A percentile compares a stretch with the other conserved stretches of the same genome.
Evolutionary conservation across 2,113 vertebrate genomes (phyloP).

Genomic region (Chlorodrepanis virens): DNA sequence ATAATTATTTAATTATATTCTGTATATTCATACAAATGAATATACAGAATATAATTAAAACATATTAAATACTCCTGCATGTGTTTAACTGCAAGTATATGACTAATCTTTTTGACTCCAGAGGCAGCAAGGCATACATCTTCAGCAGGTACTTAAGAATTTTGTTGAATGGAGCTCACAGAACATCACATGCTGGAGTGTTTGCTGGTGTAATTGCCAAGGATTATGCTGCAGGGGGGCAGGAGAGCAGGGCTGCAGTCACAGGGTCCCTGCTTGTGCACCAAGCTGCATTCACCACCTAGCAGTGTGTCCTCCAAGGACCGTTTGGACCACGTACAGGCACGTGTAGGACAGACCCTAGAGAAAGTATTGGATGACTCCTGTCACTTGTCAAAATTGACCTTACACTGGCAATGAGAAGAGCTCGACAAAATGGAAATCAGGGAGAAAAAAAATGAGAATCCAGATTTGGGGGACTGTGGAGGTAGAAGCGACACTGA

Average conservation of each 20-base stretch:
- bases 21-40: constrained; percentile 3
- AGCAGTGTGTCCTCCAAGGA: background rate
- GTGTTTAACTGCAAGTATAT: constrained; percentile 3
- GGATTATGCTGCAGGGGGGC: background rate
- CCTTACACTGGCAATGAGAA: background rate
- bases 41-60: constrained; percentile 19
- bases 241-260: background rate
- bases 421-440: background rate
- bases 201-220: background rate
- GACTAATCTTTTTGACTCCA: constrained; percentile 9
- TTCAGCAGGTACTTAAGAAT: constrained; percentile 6
- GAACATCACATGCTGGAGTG: background rate
- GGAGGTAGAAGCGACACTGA: background rate
- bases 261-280: background rate
- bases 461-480: background rate
- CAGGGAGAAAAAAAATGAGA: accelerated
- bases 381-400: background rate
- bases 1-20: no score
- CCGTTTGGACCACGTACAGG: background rate
- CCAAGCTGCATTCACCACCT: accelerated
- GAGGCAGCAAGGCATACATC: constrained; percentile 3
- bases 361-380: background rate
- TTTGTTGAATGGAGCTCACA: background rate
- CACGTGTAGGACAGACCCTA: background rate
- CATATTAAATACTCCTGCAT: background rate